These are phyloP conservation scores for Porites evermanni DNA, from an alignment of 92 coral and sea anemone species.

Conservation along the genomic window DNA sequence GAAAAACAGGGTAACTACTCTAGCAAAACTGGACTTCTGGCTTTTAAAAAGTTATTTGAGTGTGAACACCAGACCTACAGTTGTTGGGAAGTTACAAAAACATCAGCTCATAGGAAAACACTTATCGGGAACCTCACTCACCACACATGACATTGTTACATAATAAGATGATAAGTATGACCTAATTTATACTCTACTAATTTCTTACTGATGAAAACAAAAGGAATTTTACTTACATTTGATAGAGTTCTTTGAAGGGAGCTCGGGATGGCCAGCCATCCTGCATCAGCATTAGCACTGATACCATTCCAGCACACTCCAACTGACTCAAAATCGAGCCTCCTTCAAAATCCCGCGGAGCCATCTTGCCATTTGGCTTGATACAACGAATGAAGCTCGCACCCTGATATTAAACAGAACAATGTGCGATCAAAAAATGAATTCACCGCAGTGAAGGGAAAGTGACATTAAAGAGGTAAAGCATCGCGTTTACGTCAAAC, in stretches of 20 bases:
- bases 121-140: no score
- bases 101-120: no score
- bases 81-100: no score
- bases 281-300: slow-evolving; percentile 93
- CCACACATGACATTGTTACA: no score
- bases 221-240: slow-evolving; percentile 73
- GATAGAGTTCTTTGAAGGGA: slow-evolving; percentile 89
- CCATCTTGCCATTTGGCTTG: slow-evolving; percentile 98
- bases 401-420: slow-evolving; percentile 62
- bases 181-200: no score
- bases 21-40: not conserved
- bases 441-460: no score
- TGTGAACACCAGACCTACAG: no score
- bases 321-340: slow-evolving; percentile 95
- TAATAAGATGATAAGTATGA: no score
- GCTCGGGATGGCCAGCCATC: slow-evolving; percentile 99
- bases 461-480: no score
- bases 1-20: not conserved
- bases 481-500: no score
- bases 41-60: no score
- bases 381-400: slow-evolving; percentile 96
- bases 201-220: no score
- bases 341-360: slow-evolving; percentile 89
- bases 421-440: not conserved
- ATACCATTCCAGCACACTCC: slow-evolving; percentile 99